Base-by-base conservation (phyloP, 2,888 invertebrate genomes). In the Antitype chi region DNA sequence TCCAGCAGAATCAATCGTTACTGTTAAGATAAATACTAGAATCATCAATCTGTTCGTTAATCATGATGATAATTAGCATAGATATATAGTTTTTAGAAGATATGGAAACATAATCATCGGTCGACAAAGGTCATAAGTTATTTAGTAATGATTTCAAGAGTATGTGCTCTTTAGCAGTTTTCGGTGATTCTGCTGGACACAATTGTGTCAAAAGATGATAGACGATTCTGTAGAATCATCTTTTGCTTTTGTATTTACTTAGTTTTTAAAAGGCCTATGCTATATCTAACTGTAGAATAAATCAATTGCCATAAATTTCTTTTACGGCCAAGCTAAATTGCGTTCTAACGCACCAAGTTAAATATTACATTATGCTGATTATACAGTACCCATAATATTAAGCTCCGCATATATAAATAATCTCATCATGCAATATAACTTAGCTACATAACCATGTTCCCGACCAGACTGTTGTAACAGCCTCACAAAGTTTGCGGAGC, bases 401-500 rank as follows among this genome's bases (percentile, higher is more conserved):
- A 76, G 25, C 62, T 63, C 49, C 2, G 43, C 28, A 38, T 38
- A 38, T 38, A 32, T 32, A 9, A 9, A 47, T 17, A 59, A 20
- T 62, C 2, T 53, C 20, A 8, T 52, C 49, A 32, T 63, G 63
- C 55, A 43, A 57, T 15, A 32, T 1, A 43, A 47, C 43, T 57
- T 23, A 23, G 28, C 9, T n/a, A 20, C 17, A 52, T 62, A 23
- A 38, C 59, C 15, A n/a, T 57, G 43, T 70, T 69, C 17, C 7
- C 32, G 38, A 66, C 53, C 55, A 62, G 60, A 47, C 25, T 9
- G 49, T 23, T 43, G 55, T 32, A 69, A 75, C 69, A 47, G 49
- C 8, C 67, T 74, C 59, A 71, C 83, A 77, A 85, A 82, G 70
- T 86, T 82, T 25, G 53, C 28, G 23, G 62, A 59, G 17, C 66